Percentiles rank a stretch among this genome's conserved stretches.
phyloP scores from a whole-genome alignment of 2,113 vertebrate genomes.

The Grammomys dolichurus region DNA sequence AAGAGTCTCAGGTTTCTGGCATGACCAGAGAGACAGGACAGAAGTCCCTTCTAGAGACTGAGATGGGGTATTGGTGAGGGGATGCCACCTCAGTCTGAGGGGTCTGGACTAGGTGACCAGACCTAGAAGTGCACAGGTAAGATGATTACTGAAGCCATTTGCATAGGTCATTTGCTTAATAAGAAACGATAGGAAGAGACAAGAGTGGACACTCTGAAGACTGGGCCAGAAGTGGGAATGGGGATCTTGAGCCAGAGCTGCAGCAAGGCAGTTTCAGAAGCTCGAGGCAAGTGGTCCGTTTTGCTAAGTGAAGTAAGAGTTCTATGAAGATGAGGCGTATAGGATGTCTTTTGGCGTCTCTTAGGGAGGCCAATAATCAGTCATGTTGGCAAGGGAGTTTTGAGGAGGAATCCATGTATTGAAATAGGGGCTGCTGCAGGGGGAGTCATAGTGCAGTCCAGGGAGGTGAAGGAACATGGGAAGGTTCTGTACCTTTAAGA shows the following conservation, averaged over 20 bases:
- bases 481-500: neutral
- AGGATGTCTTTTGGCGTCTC: neutral
- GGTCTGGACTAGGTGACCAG: neutral
- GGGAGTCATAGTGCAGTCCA: neutral
- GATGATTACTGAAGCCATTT: neutral
- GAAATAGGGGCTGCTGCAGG: neutral
- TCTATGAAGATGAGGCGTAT: neutral
- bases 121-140: neutral
- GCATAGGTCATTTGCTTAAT: neutral
- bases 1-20: neutral
- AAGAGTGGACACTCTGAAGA: neutral
- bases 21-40: neutral
- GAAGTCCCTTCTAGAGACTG: neutral
- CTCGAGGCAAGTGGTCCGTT: neutral
- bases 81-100: neutral
- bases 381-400: neutral
- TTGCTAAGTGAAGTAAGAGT: neutral
- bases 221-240: neutral
- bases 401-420: neutral
- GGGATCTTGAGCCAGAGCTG: rapidly evolving
- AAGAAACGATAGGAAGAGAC: neutral
- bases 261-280: neutral
- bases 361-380: neutral
- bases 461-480: neutral
- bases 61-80: neutral